Evolutionary conservation across 2,113 vertebrate genomes (phyloP), one percentile per base, ranked within the genome.

Genomic region (Leptobrachium leishanense): DNA sequence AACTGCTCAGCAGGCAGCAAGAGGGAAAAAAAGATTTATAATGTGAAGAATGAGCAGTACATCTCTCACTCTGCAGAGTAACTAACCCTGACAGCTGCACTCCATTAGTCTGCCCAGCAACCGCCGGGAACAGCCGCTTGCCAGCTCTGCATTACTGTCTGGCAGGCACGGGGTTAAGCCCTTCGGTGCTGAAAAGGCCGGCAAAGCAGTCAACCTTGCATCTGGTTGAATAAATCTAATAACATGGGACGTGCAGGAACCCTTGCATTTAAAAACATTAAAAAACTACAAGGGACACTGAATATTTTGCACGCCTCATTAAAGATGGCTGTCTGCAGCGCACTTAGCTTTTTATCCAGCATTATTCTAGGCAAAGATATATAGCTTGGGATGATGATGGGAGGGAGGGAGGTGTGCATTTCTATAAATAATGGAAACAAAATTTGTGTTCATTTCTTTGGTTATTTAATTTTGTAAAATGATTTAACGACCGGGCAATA

Each of bases 11-110:
- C 3, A 15, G 13, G 55, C 55, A 50, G 46, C 46, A 50, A 4
- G 46, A 50, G 46, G 20, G 20, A 31, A 31, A 50, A 50, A 50
- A 50, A 50, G 75, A 69, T 77, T 70, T 77, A 69, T 70, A 40
- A 70, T 70, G 55, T 41, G 31, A 88, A 81, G 85, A 91, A 86
- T 86, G 86, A 87, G 89, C 80, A 86, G 89, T 87, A 87, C 31
- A 85, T 85, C 87, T 87, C 83, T 92, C 90, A 84, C 91, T 90
- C 88, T 90, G 90, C 87, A 90, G 91, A 93, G 93, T 92, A 93
- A 90, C 87, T 4, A 78, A 82, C 59, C 68, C 88, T 92, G 91
- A 92, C 91, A 91, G 92, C 90, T 90, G 89, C 90, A 93, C 89
- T 88, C 91, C 91, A 92, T 93, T 92, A 92, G 89, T 91, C 91